Percentiles rank a stretch among this genome's conserved stretches.
These are phyloP conservation scores for Stramonita haemastoma DNA, from an alignment of 2,888 invertebrate genomes.

Conservation along the genomic window DNA sequence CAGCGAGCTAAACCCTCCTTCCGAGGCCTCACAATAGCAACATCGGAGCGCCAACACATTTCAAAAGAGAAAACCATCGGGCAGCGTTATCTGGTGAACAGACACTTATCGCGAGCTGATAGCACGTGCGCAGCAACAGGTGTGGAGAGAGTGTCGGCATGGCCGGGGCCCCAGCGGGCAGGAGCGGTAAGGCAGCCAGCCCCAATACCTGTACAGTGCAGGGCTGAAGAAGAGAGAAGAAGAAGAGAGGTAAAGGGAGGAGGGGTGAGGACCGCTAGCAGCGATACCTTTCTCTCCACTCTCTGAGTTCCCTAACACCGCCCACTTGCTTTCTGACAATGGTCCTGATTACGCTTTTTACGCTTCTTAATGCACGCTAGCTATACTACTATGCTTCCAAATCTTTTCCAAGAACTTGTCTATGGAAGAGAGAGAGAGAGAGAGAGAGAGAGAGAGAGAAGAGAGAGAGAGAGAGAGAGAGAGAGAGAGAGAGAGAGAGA, in stretches of 20 bases:
- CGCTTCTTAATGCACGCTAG: background rate
- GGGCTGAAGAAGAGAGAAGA: no score
- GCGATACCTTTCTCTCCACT: background rate
- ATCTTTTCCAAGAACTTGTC: no score
- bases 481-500: no score
- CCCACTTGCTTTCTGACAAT: background rate
- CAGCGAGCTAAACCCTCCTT: slow-evolving; percentile 7
- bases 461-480: background rate
- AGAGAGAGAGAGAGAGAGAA: background rate
- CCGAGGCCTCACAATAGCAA: slow-evolving; percentile 15
- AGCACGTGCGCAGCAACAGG: slow-evolving; percentile 32
- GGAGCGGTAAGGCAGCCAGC: no score
- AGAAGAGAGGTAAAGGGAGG: background rate
- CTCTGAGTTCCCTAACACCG: background rate
- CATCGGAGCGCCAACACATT: slow-evolving; percentile 35
- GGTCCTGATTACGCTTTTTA: background rate
- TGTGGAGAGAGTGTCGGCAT: background rate
- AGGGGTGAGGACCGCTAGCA: background rate
- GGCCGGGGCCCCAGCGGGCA: background rate
- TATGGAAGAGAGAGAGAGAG: no score
- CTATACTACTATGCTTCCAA: no score
- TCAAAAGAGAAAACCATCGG: slow-evolving; percentile 24
- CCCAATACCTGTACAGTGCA: no score
- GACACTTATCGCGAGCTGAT: slow-evolving; percentile 20
- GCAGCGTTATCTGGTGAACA: slow-evolving; percentile 21